A percentile compares a stretch with the other conserved stretches of the same genome.
Conservation (phyloP, 2,888 invertebrate species). For the Scaeva pyrastri region DNA sequence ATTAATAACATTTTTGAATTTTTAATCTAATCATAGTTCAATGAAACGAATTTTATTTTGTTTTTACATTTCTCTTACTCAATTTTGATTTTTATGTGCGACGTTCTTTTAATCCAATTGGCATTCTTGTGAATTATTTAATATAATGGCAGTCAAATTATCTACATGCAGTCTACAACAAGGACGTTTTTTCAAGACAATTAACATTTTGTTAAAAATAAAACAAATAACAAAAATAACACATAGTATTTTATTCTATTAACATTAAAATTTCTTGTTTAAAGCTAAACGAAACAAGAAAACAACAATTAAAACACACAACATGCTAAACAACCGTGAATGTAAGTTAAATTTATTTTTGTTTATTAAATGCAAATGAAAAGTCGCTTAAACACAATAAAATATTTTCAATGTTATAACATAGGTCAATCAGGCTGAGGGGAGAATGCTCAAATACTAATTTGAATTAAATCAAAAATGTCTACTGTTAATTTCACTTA, state of each 20-base stretch:
- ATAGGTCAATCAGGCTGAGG: constrained; percentile 41
- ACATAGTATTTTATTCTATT: constrained; percentile 34
- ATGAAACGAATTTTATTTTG: constrained; percentile 4
- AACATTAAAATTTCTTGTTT: constrained; percentile 31
- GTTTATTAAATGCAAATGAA: constrained; percentile 62
- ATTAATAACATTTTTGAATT: too few relatives aligned
- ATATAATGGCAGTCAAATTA: constrained; percentile 42
- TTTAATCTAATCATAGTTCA: constrained; percentile 2
- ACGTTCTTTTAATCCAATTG: constrained; percentile 52
- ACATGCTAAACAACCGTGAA: constrained; percentile 69
- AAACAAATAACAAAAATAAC: constrained; percentile 28
- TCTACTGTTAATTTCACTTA: too few relatives aligned
- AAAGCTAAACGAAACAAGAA: constrained; percentile 51
- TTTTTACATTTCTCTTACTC: not conserved
- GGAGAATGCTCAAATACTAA: not conserved
- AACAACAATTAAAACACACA: constrained; percentile 75
- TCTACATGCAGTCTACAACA: constrained; percentile 71
- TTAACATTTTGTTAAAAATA: constrained; percentile 54
- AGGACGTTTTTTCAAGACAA: constrained; percentile 41
- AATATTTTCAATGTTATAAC: constrained; percentile 42
- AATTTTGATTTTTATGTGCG: constrained; percentile 19
- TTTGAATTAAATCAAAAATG: too few relatives aligned
- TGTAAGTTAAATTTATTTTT: constrained; percentile 42
- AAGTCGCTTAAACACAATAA: constrained; percentile 47
- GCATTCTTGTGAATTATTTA: constrained; percentile 58